phyloP scores from a whole-genome alignment of 2,113 vertebrate genomes.

The Sorex fumeus region DNA sequence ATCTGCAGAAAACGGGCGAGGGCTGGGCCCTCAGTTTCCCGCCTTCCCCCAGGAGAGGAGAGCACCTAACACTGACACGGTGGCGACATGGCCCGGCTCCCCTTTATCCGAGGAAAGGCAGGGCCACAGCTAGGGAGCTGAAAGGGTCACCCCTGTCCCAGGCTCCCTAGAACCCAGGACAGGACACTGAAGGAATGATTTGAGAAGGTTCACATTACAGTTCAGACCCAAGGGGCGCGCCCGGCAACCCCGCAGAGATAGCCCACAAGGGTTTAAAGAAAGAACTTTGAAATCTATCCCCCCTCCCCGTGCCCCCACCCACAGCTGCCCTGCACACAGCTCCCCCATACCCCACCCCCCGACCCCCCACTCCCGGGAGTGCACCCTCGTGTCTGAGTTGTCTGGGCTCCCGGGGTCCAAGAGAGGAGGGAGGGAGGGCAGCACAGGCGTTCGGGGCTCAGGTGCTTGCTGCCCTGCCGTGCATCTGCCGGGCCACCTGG shows the following conservation, averaged over 20 bases:
- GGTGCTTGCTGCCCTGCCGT: constrained; percentile 92
- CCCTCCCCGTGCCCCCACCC: constrained; percentile 47
- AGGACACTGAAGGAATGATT: constrained; percentile 83
- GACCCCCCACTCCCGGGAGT: constrained; percentile 82
- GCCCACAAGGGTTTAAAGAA: constrained; percentile 87
- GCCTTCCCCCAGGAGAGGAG: neutral
- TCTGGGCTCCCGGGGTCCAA: constrained; percentile 81
- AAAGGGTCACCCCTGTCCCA: no score
- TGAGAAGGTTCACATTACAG: constrained; percentile 89
- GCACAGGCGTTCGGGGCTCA: constrained; percentile 77
- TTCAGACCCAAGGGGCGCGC: constrained; percentile 80
- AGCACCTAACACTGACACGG: constrained; percentile 33
- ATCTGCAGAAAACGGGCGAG: constrained; percentile 14
- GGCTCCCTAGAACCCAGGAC: neutral
- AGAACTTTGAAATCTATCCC: constrained; percentile 86
- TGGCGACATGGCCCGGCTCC: no score
- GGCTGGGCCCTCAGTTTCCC: neutral
- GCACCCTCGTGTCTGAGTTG: constrained; percentile 74
- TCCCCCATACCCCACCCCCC: constrained; percentile 77
- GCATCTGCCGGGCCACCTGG: constrained; percentile 94
- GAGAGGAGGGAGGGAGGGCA: no score
- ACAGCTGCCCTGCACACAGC: constrained; percentile 72
- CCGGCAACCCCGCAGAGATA: constrained; percentile 82
- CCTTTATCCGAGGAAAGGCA: no score
- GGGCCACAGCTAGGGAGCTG: no score